These are phyloP conservation scores for Cladopsammia gracilis DNA, from an alignment of 64 coral and sea anemone species.

Conservation along the genomic window DNA sequence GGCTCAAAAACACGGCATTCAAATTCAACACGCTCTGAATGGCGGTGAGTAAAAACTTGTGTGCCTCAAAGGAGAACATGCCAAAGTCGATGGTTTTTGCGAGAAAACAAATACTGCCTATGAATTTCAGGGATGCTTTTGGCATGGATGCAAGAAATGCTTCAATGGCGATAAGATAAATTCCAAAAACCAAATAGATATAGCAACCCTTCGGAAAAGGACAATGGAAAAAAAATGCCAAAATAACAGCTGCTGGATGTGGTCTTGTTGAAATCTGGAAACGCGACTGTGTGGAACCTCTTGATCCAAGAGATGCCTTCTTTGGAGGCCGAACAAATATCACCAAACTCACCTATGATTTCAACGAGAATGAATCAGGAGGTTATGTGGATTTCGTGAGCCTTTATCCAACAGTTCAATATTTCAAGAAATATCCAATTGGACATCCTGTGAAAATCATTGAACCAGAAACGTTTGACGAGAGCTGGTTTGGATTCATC, in stretches of 20 bases:
- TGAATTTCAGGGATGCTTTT: background rate
- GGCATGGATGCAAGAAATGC: background rate
- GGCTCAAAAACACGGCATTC: no score
- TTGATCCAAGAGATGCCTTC: background rate
- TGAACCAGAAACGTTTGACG: background rate
- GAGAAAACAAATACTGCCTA: background rate
- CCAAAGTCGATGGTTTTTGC: no score
- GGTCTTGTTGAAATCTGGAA: background rate
- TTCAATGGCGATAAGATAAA: background rate
- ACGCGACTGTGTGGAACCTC: background rate
- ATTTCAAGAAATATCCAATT: background rate
- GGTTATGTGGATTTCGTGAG: background rate
- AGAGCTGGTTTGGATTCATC: background rate
- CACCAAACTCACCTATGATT: background rate
- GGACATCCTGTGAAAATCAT: background rate
- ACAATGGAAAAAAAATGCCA: background rate
- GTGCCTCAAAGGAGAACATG: no score
- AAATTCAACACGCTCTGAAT: no score
- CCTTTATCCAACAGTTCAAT: conserved; percentile 3
- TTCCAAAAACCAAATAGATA: background rate
- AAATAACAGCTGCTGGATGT: background rate
- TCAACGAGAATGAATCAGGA: background rate
- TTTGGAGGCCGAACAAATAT: conserved; percentile 13
- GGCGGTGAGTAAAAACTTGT: no score
- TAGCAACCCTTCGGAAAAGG: background rate